Conservation (phyloP, 2,113 vertebrate genomes). For the Gallinago undulata region DNA sequence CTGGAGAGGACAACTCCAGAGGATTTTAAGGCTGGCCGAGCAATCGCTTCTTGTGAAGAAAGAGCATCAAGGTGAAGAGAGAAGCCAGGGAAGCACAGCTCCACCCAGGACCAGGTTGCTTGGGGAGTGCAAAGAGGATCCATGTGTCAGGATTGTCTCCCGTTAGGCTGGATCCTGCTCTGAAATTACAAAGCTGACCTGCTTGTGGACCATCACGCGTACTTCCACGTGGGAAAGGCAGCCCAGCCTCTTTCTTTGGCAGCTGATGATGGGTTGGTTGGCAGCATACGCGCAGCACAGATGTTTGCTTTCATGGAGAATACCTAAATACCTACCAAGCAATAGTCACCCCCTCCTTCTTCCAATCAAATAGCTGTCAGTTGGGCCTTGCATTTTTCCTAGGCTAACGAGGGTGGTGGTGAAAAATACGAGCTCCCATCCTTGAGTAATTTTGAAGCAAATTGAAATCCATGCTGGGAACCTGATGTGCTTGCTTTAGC, state of each 20-base stretch:
- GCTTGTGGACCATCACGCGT: not conserved
- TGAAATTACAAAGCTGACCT: not conserved
- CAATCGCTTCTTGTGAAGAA: not conserved
- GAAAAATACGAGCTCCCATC: conserved; percentile 57
- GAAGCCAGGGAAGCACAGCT: not conserved
- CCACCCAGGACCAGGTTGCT: not conserved
- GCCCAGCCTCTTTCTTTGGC: not conserved
- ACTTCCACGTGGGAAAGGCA: fast-evolving
- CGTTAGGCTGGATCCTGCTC: not conserved
- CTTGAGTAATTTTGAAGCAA: conserved; percentile 72
- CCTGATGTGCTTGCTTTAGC: conserved; percentile 69
- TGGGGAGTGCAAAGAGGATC: not conserved
- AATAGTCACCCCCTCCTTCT: not conserved
- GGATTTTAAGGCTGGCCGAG: not conserved
- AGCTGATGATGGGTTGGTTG: not conserved
- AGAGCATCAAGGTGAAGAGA: not conserved
- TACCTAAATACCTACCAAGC: conserved; percentile 34
- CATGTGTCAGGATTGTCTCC: not conserved
- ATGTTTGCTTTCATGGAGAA: conserved; percentile 53
- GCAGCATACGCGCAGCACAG: not conserved
- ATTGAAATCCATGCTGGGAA: conserved; percentile 76
- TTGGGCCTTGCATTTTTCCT: conserved; percentile 58
- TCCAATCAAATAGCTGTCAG: not conserved
- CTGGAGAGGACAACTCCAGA: not conserved
- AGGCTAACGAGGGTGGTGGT: conserved; percentile 62